phyloP scores from a whole-genome alignment of 2,888 invertebrate genomes.

The Diloba caeruleocephala region DNA sequence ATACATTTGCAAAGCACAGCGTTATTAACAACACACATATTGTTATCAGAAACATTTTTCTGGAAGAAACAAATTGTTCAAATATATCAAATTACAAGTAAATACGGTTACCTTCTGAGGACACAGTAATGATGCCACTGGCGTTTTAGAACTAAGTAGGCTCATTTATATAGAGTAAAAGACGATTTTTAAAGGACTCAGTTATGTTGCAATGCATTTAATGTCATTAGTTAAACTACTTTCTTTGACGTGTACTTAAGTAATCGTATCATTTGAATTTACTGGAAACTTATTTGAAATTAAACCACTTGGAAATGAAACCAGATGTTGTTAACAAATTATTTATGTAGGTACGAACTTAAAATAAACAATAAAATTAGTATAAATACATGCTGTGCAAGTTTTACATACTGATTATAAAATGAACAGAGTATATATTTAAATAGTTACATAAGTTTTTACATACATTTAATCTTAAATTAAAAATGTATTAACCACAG shows the following conservation, averaged over 20 bases:
- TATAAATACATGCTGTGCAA: slow-evolving; percentile 54
- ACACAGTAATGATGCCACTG: slow-evolving; percentile 10
- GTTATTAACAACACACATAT: background rate
- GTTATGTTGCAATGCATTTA: slow-evolving; percentile 6
- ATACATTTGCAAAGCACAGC: background rate
- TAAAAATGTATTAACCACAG: slow-evolving; percentile 69
- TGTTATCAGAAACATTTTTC: background rate
- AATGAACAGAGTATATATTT: slow-evolving; percentile 27
- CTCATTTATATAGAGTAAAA: slow-evolving; percentile 24
- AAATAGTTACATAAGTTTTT: slow-evolving; percentile 32
- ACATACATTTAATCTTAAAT: slow-evolving; percentile 37
- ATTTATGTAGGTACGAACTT: slow-evolving; percentile 59
- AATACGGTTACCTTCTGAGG: slow-evolving; percentile 19
- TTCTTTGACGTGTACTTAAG: slow-evolving; percentile 10
- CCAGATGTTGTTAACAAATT: slow-evolving; percentile 60
- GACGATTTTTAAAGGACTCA: background rate
- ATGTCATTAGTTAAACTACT: slow-evolving; percentile 23
- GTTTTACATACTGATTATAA: slow-evolving; percentile 36
- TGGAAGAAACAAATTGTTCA: background rate
- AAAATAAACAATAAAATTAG: slow-evolving; percentile 59
- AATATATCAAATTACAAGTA: background rate
- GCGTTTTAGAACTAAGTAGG: background rate
- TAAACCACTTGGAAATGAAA: slow-evolving; percentile 43
- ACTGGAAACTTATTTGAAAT: slow-evolving; percentile 10
- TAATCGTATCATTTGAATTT: slow-evolving; percentile 6